Percentiles rank a stretch among this genome's conserved stretches.
Conservation (phyloP, 2,797 vertebrate genomes). For the Halcyon badia region DNA sequence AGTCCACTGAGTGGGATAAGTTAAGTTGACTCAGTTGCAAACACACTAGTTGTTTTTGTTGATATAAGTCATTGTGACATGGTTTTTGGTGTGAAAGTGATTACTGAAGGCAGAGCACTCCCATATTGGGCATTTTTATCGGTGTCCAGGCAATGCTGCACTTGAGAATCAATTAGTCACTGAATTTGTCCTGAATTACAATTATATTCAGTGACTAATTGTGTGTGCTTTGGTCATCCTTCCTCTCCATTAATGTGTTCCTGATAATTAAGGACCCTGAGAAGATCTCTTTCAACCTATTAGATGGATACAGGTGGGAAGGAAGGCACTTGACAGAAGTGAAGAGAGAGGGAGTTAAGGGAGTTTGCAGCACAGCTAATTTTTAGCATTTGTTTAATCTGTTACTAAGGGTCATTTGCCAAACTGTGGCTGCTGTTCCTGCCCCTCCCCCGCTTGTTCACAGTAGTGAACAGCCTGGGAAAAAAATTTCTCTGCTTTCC, state of each 20-base stretch:
- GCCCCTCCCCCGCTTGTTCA: constrained; percentile 28
- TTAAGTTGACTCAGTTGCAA: background rate
- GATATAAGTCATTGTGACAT: background rate
- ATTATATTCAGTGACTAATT: constrained; percentile 16
- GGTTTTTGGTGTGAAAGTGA: constrained; percentile 20
- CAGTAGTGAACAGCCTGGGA: constrained; percentile 62
- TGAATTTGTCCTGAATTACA: background rate
- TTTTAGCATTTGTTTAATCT: constrained; percentile 79
- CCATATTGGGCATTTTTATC: background rate
- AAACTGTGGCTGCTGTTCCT: constrained; percentile 48
- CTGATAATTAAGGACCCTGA: constrained; percentile 16
- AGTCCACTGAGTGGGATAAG: background rate
- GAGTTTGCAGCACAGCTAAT: constrained; percentile 53
- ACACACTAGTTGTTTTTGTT: background rate
- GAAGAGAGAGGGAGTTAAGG: constrained; percentile 7
- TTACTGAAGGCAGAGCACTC: background rate
- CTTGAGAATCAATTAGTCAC: constrained; percentile 14
- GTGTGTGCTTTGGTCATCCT: constrained; percentile 39
- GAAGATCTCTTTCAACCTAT: constrained; percentile 28
- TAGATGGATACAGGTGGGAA: background rate
- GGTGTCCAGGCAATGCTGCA: background rate
- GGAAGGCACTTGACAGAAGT: background rate
- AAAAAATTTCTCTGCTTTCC: constrained; percentile 50
- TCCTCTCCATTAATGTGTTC: constrained; percentile 16
- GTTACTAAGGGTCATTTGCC: constrained; percentile 73